phyloP scores from a whole-genome alignment of 53 echinoderm and acorn worm genomes.

The Actinopyga echinites region DNA sequence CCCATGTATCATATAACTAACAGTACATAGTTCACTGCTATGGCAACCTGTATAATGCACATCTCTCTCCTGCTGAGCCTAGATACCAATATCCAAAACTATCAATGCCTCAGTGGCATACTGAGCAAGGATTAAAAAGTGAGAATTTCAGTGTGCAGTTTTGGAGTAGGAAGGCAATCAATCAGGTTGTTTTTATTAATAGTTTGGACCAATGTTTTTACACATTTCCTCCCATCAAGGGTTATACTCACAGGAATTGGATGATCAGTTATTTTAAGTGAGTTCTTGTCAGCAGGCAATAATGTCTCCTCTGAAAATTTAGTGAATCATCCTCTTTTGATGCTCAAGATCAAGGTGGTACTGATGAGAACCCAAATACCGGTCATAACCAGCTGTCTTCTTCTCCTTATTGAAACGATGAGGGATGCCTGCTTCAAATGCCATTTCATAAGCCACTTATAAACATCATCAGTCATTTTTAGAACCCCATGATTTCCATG shows the following conservation, averaged over 20 bases:
- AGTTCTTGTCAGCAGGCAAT: not conserved
- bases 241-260: not conserved
- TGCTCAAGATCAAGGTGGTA: constrained; percentile 50
- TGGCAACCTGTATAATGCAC: no score
- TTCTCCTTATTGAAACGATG: constrained; percentile 57
- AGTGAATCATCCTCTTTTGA: not conserved
- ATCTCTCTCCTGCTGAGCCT: no score
- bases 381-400: constrained; percentile 67
- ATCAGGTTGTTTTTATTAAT: not conserved
- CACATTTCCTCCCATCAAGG: not conserved
- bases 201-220: no score
- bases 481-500: constrained; percentile 38
- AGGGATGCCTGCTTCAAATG: constrained; percentile 40
- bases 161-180: not conserved
- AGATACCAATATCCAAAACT: no score
- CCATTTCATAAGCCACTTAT: constrained; percentile 59
- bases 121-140: not conserved
- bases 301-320: not conserved
- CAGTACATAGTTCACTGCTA: no score
- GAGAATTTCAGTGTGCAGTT: not conserved
- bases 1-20: no score
- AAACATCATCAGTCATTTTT: constrained; percentile 34
- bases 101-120: no score
- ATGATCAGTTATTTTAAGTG: not conserved
- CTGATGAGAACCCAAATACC: constrained; percentile 44